phyloP scores from a whole-genome alignment of 2,797 vertebrate species.

The Microctenopoma steveboyesi region DNA sequence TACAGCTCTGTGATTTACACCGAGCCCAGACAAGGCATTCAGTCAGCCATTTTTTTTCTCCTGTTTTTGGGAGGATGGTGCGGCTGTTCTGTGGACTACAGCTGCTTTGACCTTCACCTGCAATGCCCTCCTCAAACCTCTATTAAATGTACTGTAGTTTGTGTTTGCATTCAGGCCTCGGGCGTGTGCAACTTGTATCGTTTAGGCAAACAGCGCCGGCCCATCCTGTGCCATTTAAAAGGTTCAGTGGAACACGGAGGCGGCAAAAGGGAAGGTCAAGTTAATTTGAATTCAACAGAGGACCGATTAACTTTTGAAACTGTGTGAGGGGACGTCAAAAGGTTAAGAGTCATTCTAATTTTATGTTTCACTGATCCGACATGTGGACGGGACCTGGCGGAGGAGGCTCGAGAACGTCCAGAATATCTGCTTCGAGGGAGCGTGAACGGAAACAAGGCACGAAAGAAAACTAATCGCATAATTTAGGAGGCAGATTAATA shows the following conservation, averaged over 20 bases:
- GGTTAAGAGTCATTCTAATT: slow-evolving; percentile 71
- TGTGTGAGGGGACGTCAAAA: slow-evolving; percentile 54
- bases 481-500: too few species aligned
- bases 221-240: slow-evolving; percentile 49
- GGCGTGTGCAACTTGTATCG: slow-evolving; percentile 45
- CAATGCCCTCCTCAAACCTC: not conserved
- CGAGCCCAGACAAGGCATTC: slow-evolving; percentile 26
- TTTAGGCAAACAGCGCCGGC: slow-evolving; percentile 52
- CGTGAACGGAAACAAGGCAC: not conserved
- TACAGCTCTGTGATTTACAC: slow-evolving; percentile 73
- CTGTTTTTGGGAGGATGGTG: not conserved
- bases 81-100: not conserved
- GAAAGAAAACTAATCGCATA: not conserved
- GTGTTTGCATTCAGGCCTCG: slow-evolving; percentile 44
- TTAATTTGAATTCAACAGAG: slow-evolving; percentile 71
- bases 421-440: slow-evolving; percentile 7
- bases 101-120: slow-evolving; percentile 64
- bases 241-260: slow-evolving; percentile 31
- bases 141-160: slow-evolving; percentile 49
- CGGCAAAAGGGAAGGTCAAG: slow-evolving; percentile 61
- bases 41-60: slow-evolving; percentile 10
- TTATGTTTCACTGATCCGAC: slow-evolving; percentile 64
- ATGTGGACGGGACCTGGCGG: slow-evolving; percentile 51
- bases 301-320: slow-evolving; percentile 69
- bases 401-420: slow-evolving; percentile 35